Conservation (phyloP, 2,797 vertebrate species). For the Enteromius viviparus region DNA sequence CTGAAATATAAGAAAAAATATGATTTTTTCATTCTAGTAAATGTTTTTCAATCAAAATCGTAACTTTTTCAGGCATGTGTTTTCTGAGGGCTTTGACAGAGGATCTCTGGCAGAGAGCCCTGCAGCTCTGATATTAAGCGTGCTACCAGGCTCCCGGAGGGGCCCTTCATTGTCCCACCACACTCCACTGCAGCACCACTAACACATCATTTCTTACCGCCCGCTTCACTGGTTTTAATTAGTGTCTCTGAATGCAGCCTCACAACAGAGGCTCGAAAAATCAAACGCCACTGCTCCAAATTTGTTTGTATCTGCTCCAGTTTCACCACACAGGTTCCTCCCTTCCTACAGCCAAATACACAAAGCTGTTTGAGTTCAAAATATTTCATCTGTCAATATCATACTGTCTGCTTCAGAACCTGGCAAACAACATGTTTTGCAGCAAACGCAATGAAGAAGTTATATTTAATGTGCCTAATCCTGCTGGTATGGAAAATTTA, state of each 20-base stretch:
- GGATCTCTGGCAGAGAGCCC: constrained; percentile 36
- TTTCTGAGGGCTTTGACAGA: neutral
- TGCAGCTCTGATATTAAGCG: constrained; percentile 51
- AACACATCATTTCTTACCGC: constrained; percentile 84
- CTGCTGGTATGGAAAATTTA: neutral
- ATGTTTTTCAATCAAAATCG: neutral
- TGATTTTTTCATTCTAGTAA: neutral
- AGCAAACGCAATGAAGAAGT: neutral
- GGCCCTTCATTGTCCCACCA: constrained; percentile 82
- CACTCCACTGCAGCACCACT: constrained; percentile 82
- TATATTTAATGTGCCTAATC: neutral
- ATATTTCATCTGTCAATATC: constrained; percentile 2
- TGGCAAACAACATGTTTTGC: neutral
- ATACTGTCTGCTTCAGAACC: neutral
- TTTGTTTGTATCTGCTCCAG: constrained; percentile 33
- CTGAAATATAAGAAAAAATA: neutral
- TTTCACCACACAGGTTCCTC: constrained; percentile 16
- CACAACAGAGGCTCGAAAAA: constrained; percentile 44
- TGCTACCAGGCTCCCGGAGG: constrained; percentile 77
- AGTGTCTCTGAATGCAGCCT: constrained; percentile 75
- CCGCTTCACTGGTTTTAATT: constrained; percentile 82
- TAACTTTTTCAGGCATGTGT: neutral
- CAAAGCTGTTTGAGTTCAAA: neutral
- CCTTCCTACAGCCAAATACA: constrained; percentile 13
- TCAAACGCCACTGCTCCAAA: constrained; percentile 33